Base-by-base conservation (phyloP, 2,113 vertebrate species). In the Heloderma charlesbogerti region DNA sequence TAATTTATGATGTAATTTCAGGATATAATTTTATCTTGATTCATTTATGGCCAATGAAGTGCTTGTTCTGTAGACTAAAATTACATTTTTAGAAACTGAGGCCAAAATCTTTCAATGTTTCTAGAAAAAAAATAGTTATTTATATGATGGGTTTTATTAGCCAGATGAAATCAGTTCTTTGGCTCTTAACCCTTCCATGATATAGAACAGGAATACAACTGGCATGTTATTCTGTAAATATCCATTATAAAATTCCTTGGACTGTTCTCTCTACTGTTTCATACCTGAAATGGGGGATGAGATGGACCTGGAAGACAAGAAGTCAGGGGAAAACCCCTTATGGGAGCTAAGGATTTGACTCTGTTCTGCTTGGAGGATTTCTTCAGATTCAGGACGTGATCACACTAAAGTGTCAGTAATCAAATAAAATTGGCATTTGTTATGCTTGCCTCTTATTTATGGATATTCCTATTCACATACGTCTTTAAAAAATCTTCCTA, bases 51-150 rank as follows among this genome's bases (percentile, higher is more conserved):
- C 66, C 89, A 85, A 88, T 88, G 89, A 74, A 86, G 80, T 84
- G n/a, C 90, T 92, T 94, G 45, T 90, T 93, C 87, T 93, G 81
- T 84, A 84, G 12, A 57, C 90, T 66, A 92, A 71, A 90, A 95
- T 95, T 91, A 13, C 84, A 74, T 92, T 95, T 82, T 6, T 92
- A 77, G 34, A 93, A 69, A 91, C 79, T 60, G 71, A 87, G n/a
- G 20, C 48, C 10, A 85, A 77, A 2, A 48, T 0, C 71, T 90
- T 84, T 0, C 0, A 80, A 85, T 1, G 25, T 51, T 89, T 91
- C 27, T 5, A 74, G 78, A 90, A 3, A 22, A 45, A n/a, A 77
- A 34, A n/a, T n/a, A n/a, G n/a, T n/a, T n/a, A 16, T 18, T 22
- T 74, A 45, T 63, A 90, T 54, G 77, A 25, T 43, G 54, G 92